Evolutionary conservation across 2,113 vertebrate species (phyloP).

Genomic region (Eira barbara): DNA sequence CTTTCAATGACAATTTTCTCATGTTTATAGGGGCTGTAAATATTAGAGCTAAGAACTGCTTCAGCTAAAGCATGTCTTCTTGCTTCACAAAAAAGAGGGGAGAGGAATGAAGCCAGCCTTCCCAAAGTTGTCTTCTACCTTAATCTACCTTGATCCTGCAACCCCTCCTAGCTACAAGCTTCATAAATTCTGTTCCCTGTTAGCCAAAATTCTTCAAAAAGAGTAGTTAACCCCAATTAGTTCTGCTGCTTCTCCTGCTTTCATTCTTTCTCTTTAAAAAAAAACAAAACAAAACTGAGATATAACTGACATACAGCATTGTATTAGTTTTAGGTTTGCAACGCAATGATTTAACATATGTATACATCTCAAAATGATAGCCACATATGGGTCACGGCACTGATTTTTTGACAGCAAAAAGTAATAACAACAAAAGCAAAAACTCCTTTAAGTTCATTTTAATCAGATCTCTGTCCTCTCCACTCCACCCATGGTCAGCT

Average conservation of each 20-base stretch:
- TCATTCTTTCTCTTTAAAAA: background rate
- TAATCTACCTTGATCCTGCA: background rate
- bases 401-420: background rate
- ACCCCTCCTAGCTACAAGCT: background rate
- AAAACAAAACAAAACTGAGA: background rate
- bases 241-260: background rate
- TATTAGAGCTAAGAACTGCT: background rate
- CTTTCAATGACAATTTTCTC: constrained; percentile 45
- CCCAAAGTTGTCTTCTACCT: background rate
- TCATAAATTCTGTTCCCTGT: background rate
- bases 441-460: background rate
- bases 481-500: background rate
- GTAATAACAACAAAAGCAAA: background rate
- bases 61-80: background rate
- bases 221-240: background rate
- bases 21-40: constrained; percentile 28
- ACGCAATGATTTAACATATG: background rate
- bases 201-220: constrained; percentile 14
- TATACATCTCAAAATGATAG: background rate
- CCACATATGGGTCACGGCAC: background rate
- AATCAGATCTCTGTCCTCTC: background rate
- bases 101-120: background rate
- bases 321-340: background rate
- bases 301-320: background rate
- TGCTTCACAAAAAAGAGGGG: background rate